Percentiles rank a stretch among this genome's conserved stretches.
phyloP scores from a whole-genome alignment of 2,888 invertebrate species.

The Antheraea yamamai region DNA sequence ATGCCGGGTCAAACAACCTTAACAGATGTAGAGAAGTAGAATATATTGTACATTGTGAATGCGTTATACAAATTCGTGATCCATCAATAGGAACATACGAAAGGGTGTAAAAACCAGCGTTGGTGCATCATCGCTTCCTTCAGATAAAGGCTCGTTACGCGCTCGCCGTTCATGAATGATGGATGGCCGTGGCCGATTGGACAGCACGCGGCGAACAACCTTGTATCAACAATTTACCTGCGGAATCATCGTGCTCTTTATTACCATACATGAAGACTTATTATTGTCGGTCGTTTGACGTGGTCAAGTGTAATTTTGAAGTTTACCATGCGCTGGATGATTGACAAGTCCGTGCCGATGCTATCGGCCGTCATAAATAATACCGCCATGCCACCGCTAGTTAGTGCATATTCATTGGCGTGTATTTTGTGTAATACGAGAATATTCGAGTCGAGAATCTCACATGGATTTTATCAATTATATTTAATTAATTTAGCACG shows the following conservation, averaged over 20 bases:
- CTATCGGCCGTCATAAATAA: slow-evolving; percentile 77
- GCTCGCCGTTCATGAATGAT: slow-evolving; percentile 69
- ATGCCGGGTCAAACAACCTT: slow-evolving; percentile 24
- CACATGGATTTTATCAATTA: not conserved
- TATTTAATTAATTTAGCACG: slow-evolving; percentile 19
- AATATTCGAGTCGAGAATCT: not conserved
- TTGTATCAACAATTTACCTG: slow-evolving; percentile 33
- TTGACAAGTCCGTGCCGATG: slow-evolving; percentile 79
- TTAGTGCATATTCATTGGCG: slow-evolving; percentile 72
- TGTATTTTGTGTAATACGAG: slow-evolving; percentile 36
- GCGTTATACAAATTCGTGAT: slow-evolving; percentile 61
- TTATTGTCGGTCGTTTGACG: slow-evolving; percentile 38
- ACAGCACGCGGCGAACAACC: slow-evolving; percentile 46
- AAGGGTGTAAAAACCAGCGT: slow-evolving; percentile 64
- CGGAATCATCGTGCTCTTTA: slow-evolving; percentile 36
- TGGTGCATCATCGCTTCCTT: slow-evolving; percentile 53
- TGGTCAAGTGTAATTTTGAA: slow-evolving; percentile 51
- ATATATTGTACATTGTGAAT: slow-evolving; percentile 32
- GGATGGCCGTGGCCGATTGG: slow-evolving; percentile 73
- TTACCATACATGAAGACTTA: slow-evolving; percentile 42
- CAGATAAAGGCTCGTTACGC: slow-evolving; percentile 79
- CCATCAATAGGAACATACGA: slow-evolving; percentile 48
- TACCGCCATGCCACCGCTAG: slow-evolving; percentile 66
- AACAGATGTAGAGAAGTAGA: slow-evolving; percentile 17
- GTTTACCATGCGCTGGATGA: slow-evolving; percentile 59